Conservation (phyloP, 2,113 vertebrate species). For the Cryptomyrus ogoouensis region DNA sequence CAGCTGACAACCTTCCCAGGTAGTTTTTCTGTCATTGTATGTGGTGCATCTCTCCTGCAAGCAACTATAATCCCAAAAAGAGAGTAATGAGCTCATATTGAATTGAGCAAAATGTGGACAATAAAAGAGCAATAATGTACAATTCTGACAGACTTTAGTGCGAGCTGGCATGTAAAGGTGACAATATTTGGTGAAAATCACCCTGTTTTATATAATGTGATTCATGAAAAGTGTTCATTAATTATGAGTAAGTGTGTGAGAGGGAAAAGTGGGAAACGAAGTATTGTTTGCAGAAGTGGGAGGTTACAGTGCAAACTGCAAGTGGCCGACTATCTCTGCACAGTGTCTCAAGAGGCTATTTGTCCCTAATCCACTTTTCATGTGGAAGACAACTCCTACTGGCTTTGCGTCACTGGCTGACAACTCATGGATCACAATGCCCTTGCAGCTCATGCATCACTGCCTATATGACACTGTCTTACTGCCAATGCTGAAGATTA, state of each 20-base stretch:
- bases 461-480: not conserved
- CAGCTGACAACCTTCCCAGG: constrained; percentile 16
- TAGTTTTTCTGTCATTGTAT: constrained; percentile 3
- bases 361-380: not conserved
- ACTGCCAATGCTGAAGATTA: not conserved
- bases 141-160: not conserved
- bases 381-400: not conserved
- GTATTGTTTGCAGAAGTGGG: constrained; percentile 6
- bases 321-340: not conserved
- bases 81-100: not conserved
- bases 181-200: not conserved
- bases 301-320: constrained; percentile 11
- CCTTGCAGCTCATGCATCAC: constrained; percentile 9
- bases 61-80: not conserved
- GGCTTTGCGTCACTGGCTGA: not conserved
- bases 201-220: not conserved
- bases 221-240: not conserved
- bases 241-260: not conserved
- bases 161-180: constrained; percentile 2
- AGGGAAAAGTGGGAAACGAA: not conserved
- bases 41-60: not conserved
- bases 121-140: not conserved
- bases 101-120: not conserved
- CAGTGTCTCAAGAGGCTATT: not conserved
- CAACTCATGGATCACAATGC: not conserved